A percentile compares a stretch with the other conserved stretches of the same genome.
phyloP scores from a whole-genome alignment of 1,140 invertebrate species.

The Parapsyche elsis region DNA sequence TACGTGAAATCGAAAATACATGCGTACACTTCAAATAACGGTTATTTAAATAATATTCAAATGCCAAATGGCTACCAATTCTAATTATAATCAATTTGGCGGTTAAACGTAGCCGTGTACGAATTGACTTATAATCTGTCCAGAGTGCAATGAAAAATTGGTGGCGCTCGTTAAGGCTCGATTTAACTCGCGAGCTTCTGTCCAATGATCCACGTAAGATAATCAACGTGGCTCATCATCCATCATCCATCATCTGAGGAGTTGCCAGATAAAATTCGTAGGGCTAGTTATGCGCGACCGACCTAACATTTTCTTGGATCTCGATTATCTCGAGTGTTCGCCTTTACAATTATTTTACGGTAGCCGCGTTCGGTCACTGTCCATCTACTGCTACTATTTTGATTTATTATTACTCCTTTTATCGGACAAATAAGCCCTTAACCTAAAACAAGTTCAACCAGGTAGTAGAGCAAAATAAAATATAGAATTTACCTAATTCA shows the following conservation, averaged over 20 bases:
- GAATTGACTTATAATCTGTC: background rate
- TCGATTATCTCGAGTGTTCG: background rate
- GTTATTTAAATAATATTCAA: too few species aligned
- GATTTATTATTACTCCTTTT: too few species aligned
- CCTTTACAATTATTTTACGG: too few species aligned
- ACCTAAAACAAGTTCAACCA: too few species aligned
- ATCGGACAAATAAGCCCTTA: too few species aligned
- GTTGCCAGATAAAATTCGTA: background rate
- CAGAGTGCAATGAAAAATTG: background rate
- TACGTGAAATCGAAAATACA: background rate
- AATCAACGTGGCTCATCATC: conserved; percentile 35
- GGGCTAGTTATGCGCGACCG: background rate
- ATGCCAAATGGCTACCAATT: too few species aligned
- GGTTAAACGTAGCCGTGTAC: background rate
- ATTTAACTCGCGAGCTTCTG: conserved; percentile 30
- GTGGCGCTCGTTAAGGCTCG: conserved; percentile 19
- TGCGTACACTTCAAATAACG: too few species aligned
- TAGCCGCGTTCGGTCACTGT: too few species aligned
- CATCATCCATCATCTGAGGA: conserved; percentile 34
- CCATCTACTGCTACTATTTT: too few species aligned
- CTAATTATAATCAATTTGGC: too few species aligned
- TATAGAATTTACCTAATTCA: too few species aligned
- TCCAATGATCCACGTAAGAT: conserved; percentile 13
- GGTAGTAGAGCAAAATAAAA: too few species aligned
- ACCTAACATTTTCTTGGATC: background rate